Base-by-base conservation (phyloP, 2,797 vertebrate species). In the Dipus sagitta region DNA sequence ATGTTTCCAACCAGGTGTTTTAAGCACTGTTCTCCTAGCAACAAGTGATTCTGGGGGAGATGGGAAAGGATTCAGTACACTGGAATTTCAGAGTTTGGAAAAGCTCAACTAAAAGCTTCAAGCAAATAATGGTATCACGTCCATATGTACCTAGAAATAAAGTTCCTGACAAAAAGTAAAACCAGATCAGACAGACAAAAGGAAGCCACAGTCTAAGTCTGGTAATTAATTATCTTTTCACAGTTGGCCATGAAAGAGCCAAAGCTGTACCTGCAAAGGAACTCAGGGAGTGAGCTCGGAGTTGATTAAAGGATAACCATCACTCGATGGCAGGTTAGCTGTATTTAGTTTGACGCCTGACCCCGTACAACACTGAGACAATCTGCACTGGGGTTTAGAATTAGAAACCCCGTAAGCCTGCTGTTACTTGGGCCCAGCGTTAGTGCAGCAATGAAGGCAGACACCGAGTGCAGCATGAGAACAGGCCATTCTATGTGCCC, bases 121-220 rank as follows among this genome's bases (percentile, higher is more conserved):
- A 71, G 78, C 23, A 77, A 92, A 86, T 30, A 88, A 91, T 17
- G 21, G 24, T 23, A 94, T 21, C 17, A 90, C 5, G 79, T 4
- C 20, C n/a, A 79, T 84, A 90, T 88, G 87, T 84, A 86, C 60
- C 42, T 87, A 91, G 71, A 92, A 74, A 38, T 94, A 87, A 75
- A 85, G 2, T 80, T 92, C 90, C 64, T 83, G 76, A 94, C 90
- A 77, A 86, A 83, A 32, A 81, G 3, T 21, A 67, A 86, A 90
- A 71, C 28, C 23, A 13, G 54, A 58, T 38, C 30, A 34, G 68
- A 70, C 23, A 30, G 18, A 52, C 34, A 82, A 86, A 92, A 91
- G 76, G 47, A 65, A 64, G 32, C 2, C 28, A 47, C 18, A 42
- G 23, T 42, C 6, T 30, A 86, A 68, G 75, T 88, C 74, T 82